phyloP scores from a whole-genome alignment of 1,140 invertebrate genomes.

The Halesus radiatus region DNA sequence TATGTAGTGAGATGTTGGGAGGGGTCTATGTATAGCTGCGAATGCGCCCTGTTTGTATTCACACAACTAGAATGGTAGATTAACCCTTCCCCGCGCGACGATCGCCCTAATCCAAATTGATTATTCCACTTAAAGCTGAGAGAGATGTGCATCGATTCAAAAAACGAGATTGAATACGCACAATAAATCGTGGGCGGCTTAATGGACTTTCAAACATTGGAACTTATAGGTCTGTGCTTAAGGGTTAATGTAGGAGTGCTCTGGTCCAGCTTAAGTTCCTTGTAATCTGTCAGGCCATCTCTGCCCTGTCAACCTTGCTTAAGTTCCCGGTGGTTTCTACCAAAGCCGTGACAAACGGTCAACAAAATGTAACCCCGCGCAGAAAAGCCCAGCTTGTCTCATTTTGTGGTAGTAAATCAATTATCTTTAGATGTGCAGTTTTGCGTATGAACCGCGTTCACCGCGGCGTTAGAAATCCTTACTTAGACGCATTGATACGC shows the following conservation, averaged over 20 bases:
- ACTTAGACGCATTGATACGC: no score
- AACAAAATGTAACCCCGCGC: no score
- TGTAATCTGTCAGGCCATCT: slow-evolving; percentile 20
- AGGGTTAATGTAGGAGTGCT: slow-evolving; percentile 11
- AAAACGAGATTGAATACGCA: slow-evolving; percentile 43
- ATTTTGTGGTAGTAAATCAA: no score
- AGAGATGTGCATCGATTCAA: slow-evolving; percentile 41
- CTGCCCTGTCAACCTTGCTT: slow-evolving; percentile 13
- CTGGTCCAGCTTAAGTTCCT: slow-evolving; percentile 18
- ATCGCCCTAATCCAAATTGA: slow-evolving; percentile 37
- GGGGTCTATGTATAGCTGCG: not conserved
- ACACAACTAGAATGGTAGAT: not conserved
- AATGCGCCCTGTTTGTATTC: not conserved
- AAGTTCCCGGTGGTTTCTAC: no score
- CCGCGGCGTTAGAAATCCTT: no score
- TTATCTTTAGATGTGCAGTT: no score
- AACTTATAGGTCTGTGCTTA: slow-evolving; percentile 15
- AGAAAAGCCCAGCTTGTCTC: no score
- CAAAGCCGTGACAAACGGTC: no score
- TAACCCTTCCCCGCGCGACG: slow-evolving; percentile 1
- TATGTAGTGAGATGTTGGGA: no score
- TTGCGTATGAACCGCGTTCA: no score
- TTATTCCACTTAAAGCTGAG: slow-evolving; percentile 30
- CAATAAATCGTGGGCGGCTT: slow-evolving; percentile 23
- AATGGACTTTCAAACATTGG: slow-evolving; percentile 38